A percentile compares a stretch with the other conserved stretches of the same genome.
These are phyloP conservation scores for Aricia agestis DNA, from an alignment of 1,140 invertebrate genomes.

Conservation along the genomic window DNA sequence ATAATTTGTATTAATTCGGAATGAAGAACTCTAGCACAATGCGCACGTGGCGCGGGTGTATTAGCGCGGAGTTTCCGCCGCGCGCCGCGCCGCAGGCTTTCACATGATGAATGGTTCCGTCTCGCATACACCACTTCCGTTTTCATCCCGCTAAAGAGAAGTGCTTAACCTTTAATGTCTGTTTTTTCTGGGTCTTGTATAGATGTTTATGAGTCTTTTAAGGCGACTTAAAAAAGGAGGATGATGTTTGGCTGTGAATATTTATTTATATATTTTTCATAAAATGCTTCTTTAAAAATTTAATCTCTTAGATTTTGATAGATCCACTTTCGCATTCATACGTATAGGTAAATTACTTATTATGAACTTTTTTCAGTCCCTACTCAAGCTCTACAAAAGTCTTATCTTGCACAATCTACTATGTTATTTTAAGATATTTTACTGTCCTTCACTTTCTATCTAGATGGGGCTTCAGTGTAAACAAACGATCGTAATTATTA, in stretches of 20 bases:
- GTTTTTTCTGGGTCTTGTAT: background rate
- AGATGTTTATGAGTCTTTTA: too few species aligned
- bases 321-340: too few species aligned
- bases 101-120: constrained; percentile 12
- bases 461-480: background rate
- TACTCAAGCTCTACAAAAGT: too few species aligned
- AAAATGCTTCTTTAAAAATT: too few species aligned
- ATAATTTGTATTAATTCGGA: background rate
- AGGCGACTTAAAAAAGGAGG: too few species aligned
- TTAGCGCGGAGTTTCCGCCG: constrained; percentile 1
- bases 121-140: constrained; percentile 5
- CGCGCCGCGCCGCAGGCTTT: background rate
- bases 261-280: too few species aligned
- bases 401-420: background rate
- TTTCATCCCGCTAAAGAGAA: background rate
- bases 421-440: background rate
- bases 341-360: too few species aligned
- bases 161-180: background rate
- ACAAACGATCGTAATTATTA: constrained; percentile 12
- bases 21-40: background rate
- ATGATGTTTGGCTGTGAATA: too few species aligned
- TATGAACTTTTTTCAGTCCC: too few species aligned
- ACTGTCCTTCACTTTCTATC: background rate
- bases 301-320: too few species aligned
- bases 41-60: background rate